Percentiles rank a stretch among this genome's conserved stretches.
phyloP scores from a whole-genome alignment of 2,113 vertebrate species.

The Trinectes maculatus region DNA sequence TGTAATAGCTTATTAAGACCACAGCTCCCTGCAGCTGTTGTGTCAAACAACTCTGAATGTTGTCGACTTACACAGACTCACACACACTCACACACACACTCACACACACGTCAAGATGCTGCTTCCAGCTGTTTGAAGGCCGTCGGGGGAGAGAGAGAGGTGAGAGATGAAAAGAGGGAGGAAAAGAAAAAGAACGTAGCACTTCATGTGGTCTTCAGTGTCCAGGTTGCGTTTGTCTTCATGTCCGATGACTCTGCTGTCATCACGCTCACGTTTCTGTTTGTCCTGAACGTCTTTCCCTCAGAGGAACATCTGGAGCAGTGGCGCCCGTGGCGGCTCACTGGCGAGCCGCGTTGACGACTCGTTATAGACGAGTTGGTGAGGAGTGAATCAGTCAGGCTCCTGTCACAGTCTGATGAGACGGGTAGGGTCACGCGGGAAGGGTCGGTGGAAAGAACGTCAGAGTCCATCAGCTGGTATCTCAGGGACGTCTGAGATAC shows the following conservation, averaged over 20 bases:
- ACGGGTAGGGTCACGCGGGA: not conserved
- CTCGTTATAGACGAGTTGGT: not conserved
- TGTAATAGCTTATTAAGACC: conserved; percentile 71
- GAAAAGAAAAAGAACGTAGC: not conserved
- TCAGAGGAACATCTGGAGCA: not conserved
- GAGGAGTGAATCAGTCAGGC: conserved; percentile 15
- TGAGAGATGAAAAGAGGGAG: not conserved
- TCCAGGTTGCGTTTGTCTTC: not conserved
- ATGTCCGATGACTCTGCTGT: too few relatives aligned
- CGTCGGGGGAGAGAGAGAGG: conserved; percentile 2
- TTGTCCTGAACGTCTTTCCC: too few relatives aligned
- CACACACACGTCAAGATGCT: conserved; percentile 39
- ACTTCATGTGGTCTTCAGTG: conserved; percentile 5
- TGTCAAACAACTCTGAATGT: conserved; percentile 57
- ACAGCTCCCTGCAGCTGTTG: conserved; percentile 61
- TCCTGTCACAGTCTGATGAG: not conserved
- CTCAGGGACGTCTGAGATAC: not conserved
- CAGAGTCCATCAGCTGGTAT: not conserved
- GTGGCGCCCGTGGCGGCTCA: too few relatives aligned
- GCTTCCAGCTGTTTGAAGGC: conserved; percentile 63
- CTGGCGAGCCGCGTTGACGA: not conserved
- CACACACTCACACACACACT: conserved; percentile 22
- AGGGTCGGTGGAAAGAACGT: not conserved
- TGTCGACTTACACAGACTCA: conserved; percentile 28
- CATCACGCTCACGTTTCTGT: too few relatives aligned